phyloP scores from a whole-genome alignment of 2,113 vertebrate species.

The Crypturellus undulatus region DNA sequence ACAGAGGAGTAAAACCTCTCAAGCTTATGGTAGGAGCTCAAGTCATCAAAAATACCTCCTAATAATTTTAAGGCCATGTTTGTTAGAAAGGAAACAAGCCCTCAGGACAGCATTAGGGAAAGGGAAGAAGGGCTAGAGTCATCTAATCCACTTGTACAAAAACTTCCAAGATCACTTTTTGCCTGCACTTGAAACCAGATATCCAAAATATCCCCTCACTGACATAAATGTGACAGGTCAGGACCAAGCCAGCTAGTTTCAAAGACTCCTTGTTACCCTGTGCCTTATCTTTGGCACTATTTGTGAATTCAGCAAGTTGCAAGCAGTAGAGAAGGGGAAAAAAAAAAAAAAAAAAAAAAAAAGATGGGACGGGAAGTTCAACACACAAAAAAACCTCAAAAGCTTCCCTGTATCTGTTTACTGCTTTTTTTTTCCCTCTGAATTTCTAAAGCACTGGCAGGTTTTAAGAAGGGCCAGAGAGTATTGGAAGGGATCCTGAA shows the following conservation, averaged over 20 bases:
- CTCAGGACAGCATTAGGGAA: background rate
- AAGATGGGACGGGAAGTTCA: background rate
- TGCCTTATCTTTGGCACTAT: background rate
- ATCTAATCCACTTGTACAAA: background rate
- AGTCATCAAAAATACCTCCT: background rate
- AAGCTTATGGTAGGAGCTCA: background rate
- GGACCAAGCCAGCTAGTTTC: background rate
- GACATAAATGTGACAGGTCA: background rate
- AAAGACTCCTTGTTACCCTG: background rate
- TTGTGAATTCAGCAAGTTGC: background rate
- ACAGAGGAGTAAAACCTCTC: background rate
- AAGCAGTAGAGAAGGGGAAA: background rate
- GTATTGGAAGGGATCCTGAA: conserved; percentile 20
- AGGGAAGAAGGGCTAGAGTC: background rate
- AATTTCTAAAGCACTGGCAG: background rate
- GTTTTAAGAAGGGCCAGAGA: background rate
- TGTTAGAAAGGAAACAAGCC: background rate
- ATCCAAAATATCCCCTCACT: background rate
- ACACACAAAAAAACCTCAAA: background rate
- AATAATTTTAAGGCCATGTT: background rate
- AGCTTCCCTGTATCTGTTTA: conserved; percentile 9
- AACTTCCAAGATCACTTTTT: conserved; percentile 17
- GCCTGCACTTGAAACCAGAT: conserved; percentile 3
- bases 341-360: background rate
- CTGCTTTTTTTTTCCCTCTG: conserved; percentile 1